Percentiles rank a stretch among this genome's conserved stretches.
Conservation (phyloP, 2,113 vertebrate species). For the Lagenorhynchus albirostris region DNA sequence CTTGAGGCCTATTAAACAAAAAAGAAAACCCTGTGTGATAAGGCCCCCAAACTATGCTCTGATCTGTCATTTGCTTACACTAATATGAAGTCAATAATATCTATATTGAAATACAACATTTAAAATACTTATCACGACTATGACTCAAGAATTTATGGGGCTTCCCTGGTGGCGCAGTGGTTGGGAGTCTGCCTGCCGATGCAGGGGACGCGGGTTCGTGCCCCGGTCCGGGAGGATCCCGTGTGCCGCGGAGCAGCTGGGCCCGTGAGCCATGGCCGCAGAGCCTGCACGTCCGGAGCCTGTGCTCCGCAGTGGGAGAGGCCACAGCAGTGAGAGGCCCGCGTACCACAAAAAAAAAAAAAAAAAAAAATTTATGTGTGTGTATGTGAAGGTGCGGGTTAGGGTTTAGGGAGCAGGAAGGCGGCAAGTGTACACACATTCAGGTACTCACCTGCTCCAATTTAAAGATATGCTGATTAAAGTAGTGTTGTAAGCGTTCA, state of each 20-base stretch:
- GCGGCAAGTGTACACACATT: not conserved
- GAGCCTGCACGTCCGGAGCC: too few species aligned
- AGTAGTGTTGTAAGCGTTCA: conserved; percentile 98
- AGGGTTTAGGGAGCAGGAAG: not conserved
- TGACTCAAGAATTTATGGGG: not conserved
- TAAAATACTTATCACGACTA: not conserved
- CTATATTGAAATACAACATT: not conserved
- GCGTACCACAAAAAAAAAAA: too few species aligned
- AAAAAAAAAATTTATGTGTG: not conserved
- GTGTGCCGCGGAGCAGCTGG: too few species aligned
- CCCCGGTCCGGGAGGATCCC: too few species aligned
- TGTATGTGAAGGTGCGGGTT: not conserved
- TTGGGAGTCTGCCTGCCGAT: too few species aligned
- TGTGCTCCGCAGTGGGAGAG: too few species aligned
- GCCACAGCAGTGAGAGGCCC: too few species aligned
- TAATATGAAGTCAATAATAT: not conserved
- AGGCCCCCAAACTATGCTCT: not conserved
- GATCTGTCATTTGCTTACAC: not conserved
- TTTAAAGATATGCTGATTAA: conserved; percentile 99
- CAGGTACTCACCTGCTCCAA: conserved; percentile 91
- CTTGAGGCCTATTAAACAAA: not conserved
- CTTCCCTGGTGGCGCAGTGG: too few species aligned
- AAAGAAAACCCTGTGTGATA: not conserved
- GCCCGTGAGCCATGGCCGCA: too few species aligned
- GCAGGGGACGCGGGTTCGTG: too few species aligned